phyloP scores from a whole-genome alignment of 2,888 invertebrate genomes.

The Cerastis rubricosa region DNA sequence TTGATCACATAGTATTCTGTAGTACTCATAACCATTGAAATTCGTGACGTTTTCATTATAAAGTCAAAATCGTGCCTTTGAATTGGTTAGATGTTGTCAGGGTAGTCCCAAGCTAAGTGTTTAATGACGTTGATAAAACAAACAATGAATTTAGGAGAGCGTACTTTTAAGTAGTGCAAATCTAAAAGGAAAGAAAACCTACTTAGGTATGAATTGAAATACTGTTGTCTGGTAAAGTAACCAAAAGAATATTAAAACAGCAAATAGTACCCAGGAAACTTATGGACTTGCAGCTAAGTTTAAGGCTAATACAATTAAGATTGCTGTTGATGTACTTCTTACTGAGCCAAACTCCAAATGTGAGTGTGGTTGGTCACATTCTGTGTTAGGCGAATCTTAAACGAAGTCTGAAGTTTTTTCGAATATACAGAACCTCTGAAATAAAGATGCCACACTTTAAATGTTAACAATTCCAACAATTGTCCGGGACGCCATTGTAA shows the following conservation, averaged over 20 bases:
- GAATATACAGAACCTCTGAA: slow-evolving; percentile 44
- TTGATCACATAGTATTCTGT: slow-evolving; percentile 24
- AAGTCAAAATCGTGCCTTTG: slow-evolving; percentile 14
- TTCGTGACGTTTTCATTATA: slow-evolving; percentile 40
- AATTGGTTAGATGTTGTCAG: slow-evolving; percentile 44
- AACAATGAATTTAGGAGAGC: slow-evolving; percentile 27
- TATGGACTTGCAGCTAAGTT: neutral
- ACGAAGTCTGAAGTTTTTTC: neutral
- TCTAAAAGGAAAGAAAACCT: neutral
- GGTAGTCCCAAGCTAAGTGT: slow-evolving; percentile 14
- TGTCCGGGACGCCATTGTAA: slow-evolving; percentile 53
- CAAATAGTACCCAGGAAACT: neutral
- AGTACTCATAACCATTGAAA: slow-evolving; percentile 10
- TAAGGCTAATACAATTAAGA: neutral
- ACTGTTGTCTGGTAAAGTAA: neutral
- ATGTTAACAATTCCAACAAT: slow-evolving; percentile 61
- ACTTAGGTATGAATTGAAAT: neutral
- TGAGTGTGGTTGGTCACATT: neutral
- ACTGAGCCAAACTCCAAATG: neutral
- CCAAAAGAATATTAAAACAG: neutral
- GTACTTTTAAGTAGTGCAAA: neutral
- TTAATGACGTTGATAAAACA: slow-evolving; percentile 19
- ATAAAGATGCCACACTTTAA: slow-evolving; percentile 23
- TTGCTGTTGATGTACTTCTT: neutral
- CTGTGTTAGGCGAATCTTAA: neutral